These are phyloP conservation scores for Coranthus polyacanthus DNA, from an alignment of 2,797 vertebrate genomes.

Conservation along the genomic window DNA sequence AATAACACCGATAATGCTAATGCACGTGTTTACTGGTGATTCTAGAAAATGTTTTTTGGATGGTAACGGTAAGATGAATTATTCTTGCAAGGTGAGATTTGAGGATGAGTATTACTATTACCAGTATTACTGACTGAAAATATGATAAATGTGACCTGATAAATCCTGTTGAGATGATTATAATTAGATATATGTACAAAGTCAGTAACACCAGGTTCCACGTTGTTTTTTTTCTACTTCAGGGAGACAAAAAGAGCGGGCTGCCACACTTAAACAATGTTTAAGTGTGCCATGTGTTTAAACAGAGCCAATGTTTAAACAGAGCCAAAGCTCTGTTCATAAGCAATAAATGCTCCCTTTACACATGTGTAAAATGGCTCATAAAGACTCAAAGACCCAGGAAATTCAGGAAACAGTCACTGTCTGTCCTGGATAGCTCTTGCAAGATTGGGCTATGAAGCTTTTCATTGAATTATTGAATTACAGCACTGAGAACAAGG, in stretches of 20 bases:
- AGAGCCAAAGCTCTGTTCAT: slow-evolving; percentile 49
- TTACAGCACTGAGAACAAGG: slow-evolving; percentile 58
- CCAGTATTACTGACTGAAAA: not conserved
- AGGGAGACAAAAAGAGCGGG: slow-evolving; percentile 21
- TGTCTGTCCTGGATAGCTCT: slow-evolving; percentile 50
- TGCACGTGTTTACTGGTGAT: not conserved
- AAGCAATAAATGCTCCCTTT: slow-evolving; percentile 62
- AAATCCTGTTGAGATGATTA: not conserved
- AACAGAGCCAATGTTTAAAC: slow-evolving; percentile 54
- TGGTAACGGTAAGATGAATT: not conserved
- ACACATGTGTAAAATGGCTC: slow-evolving; percentile 73
- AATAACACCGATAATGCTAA: too few relatives aligned
- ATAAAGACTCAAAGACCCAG: slow-evolving; percentile 74
- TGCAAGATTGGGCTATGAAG: slow-evolving; percentile 46
- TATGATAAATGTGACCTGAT: not conserved
- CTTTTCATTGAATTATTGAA: slow-evolving; percentile 67
- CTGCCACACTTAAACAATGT: slow-evolving; percentile 32
- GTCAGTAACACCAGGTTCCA: slow-evolving; percentile 8
- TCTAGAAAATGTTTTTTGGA: not conserved
- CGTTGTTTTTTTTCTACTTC: slow-evolving; percentile 38
- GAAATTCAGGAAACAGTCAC: slow-evolving; percentile 60
- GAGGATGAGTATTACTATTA: not conserved
- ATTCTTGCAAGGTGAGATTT: not conserved
- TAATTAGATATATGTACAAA: not conserved
- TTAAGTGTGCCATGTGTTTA: too few relatives aligned